phyloP scores from a whole-genome alignment of 2,113 vertebrate genomes.

The Plectropomus leopardus region DNA sequence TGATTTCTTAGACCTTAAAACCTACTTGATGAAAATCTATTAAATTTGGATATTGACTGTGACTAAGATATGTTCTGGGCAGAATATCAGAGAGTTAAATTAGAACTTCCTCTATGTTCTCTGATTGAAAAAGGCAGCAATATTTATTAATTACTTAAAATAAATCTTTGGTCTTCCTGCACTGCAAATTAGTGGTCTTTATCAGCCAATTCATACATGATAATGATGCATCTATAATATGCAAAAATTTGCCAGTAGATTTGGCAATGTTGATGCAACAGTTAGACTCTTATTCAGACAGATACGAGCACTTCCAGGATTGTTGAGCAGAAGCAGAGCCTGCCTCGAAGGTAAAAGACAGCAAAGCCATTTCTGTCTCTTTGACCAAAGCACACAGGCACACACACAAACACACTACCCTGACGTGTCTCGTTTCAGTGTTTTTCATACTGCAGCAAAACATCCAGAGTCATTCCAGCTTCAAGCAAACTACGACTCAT shows the following conservation, averaged over 20 bases:
- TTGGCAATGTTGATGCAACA: background rate
- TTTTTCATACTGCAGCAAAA: conserved; percentile 54
- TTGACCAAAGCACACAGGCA: conserved; percentile 34
- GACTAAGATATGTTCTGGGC: too few relatives aligned
- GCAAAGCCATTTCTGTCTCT: conserved; percentile 35
- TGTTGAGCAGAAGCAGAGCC: conserved; percentile 19
- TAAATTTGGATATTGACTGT: too few relatives aligned
- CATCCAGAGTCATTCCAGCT: conserved; percentile 44
- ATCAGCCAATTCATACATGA: background rate
- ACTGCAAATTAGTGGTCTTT: background rate
- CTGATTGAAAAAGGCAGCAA: background rate
- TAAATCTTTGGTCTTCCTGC: background rate
- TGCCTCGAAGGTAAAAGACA: conserved; percentile 42
- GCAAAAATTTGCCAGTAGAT: background rate
- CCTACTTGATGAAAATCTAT: too few relatives aligned
- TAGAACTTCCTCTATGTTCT: background rate
- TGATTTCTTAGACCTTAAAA: too few relatives aligned
- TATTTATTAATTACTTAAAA: conserved; percentile 1
- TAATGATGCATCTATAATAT: background rate
- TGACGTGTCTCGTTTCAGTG: conserved; percentile 26
- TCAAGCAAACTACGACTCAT: conserved; percentile 58
- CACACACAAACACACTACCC: conserved; percentile 9
- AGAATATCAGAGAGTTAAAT: too few relatives aligned
- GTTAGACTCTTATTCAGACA: conserved; percentile 2
- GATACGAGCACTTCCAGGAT: conserved; percentile 10